Evolutionary conservation across 1,140 invertebrate genomes (phyloP).

Genomic region (Drosophila fuyamai): DNA sequence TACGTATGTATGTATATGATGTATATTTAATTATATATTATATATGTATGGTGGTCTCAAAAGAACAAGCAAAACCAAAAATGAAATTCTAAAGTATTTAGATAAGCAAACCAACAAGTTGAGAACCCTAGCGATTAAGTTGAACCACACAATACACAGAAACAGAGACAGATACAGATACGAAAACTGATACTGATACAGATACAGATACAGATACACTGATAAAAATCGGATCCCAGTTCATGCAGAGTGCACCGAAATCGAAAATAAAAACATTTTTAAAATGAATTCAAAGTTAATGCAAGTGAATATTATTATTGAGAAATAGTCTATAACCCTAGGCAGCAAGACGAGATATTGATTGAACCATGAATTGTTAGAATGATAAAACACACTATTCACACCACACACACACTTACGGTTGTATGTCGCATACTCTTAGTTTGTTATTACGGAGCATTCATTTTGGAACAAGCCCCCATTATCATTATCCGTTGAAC

Average conservation of each 20-base stretch:
- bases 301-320: constrained; percentile 59
- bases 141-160: constrained; percentile 48
- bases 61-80: constrained; percentile 62
- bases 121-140: constrained; percentile 70
- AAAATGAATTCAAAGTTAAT: constrained; percentile 59
- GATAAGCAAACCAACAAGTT: constrained; percentile 76
- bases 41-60: constrained; percentile 66
- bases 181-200: constrained; percentile 15
- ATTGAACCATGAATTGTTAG: constrained; percentile 57
- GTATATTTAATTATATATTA: constrained; percentile 71
- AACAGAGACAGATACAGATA: constrained; percentile 20
- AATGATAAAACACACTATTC: constrained; percentile 32
- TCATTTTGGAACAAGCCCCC: constrained; percentile 15
- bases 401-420: constrained; percentile 68
- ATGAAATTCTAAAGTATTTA: constrained; percentile 81
- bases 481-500: constrained; percentile 22
- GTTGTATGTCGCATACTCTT: constrained; percentile 70
- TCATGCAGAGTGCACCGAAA: constrained; percentile 53
- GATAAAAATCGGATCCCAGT: constrained; percentile 24
- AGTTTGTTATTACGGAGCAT: constrained; percentile 43
- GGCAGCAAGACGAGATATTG: constrained; percentile 27
- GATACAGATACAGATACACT: constrained; percentile 28
- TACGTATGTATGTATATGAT: constrained; percentile 57
- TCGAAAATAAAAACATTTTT: constrained; percentile 49
- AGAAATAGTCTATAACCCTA: constrained; percentile 51